Evolutionary conservation across 1,140 invertebrate genomes (phyloP).

Genomic region (Cataglyphis hispanica): DNA sequence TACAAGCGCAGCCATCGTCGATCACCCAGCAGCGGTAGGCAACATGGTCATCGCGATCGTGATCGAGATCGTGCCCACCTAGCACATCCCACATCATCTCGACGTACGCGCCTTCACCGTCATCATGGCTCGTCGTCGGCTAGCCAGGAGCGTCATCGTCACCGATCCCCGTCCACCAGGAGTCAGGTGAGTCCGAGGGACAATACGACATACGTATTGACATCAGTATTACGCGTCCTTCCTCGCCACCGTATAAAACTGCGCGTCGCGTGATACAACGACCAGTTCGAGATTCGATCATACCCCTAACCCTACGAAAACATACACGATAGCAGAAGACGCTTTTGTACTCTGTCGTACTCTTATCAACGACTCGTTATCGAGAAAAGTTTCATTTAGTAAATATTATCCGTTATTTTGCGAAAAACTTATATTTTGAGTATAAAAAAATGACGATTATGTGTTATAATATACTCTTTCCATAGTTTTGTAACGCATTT

Average conservation of each 20-base stretch:
- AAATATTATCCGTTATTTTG: background rate
- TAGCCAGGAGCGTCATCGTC: constrained; percentile 80
- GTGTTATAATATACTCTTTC: background rate
- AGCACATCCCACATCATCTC: constrained; percentile 85
- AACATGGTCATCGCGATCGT: constrained; percentile 85
- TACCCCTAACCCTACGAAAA: constrained; percentile 41
- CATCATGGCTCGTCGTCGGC: constrained; percentile 81
- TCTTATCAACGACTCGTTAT: background rate
- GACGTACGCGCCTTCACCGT: constrained; percentile 82
- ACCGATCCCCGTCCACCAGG: constrained; percentile 80
- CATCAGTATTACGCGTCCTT: constrained; percentile 43
- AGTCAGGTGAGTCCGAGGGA: constrained; percentile 83
- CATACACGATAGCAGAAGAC: constrained; percentile 22
- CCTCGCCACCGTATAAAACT: constrained; percentile 18
- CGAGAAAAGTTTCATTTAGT: background rate
- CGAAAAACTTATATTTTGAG: background rate
- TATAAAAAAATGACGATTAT: background rate
- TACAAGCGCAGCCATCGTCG: constrained; percentile 89
- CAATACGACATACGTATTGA: constrained; percentile 5
- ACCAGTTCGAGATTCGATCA: constrained; percentile 42
- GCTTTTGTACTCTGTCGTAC: constrained; percentile 56
- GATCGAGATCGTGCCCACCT: constrained; percentile 86
- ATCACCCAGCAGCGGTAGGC: constrained; percentile 88
- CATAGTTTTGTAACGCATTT: background rate
- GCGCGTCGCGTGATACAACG: constrained; percentile 33